Evolutionary conservation across 2,888 invertebrate species (phyloP), one percentile per base, ranked within the genome.

Genomic region (Drosophila vallismaia): DNA sequence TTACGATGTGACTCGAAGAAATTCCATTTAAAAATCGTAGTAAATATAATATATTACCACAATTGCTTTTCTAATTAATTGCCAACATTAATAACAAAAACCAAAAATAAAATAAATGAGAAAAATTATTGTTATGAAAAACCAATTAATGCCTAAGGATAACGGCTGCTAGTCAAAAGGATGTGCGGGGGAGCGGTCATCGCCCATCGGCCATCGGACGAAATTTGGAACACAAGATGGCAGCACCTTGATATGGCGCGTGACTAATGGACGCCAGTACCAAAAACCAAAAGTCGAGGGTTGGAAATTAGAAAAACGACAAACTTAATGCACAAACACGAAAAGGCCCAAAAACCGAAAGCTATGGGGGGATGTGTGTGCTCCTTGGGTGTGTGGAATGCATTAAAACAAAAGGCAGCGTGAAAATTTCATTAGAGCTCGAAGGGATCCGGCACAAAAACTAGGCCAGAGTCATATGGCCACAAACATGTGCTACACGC

Each of bases 401-500:
- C 83, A 82, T 82, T 83, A 74, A 80, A 84, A 78, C 75, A 85
- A 85, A 79, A 74, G 77, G 58, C 59, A 70, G 52, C 69, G 71
- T 42, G 68, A 75, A 77, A 84, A 79, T 77, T 83, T 84, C 74
- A 83, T 84, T 83, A 83, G 74, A 76, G 64, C 45, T 40, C 14
- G 46, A 62, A 33, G 45, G 51, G 19, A 19, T 45, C 33, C 48
- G 14, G 38, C 29, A 44, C 24, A 26, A 42, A 53, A 76, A 67
- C 48, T 77, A 54, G 74, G 74, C 70, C 75, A 83, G 73, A 62
- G 63, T 62, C 66, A 72, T 66, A 71, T 66, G 58, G 71, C 48
- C 71, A 73, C 69, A 79, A 64, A 78, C 86, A 86, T 83, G 80
- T 86, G 86, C 75, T 67, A 67, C 83, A 86, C 79, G 74, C 79